phyloP scores from a whole-genome alignment of 2,113 vertebrate species.

The Prionailurus bengalensis region DNA sequence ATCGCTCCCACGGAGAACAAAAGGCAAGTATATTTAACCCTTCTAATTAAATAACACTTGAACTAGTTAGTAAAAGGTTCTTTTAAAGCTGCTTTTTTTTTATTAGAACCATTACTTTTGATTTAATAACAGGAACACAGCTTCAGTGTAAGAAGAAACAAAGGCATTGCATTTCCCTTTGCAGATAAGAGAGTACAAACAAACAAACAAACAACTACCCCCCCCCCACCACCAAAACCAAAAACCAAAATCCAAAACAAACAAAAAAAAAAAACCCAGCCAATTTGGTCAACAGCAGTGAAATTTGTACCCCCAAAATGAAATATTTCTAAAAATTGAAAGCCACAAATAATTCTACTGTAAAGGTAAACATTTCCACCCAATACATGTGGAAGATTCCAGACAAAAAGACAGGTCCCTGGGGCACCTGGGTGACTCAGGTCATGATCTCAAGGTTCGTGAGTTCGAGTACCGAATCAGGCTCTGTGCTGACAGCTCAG shows the following conservation, averaged over 20 bases:
- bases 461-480: too few species aligned
- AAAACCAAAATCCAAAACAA: neutral
- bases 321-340: conserved; percentile 13
- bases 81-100: neutral
- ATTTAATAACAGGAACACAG: neutral
- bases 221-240: neutral
- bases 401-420: neutral
- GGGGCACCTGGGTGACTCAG: too few species aligned
- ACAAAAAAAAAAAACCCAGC: neutral
- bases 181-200: neutral
- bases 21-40: conserved; percentile 42
- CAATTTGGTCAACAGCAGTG: neutral
- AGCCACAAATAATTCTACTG: neutral
- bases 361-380: neutral
- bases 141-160: neutral
- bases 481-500: too few species aligned
- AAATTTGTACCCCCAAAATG: neutral
- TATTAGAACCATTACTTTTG: neutral
- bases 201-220: neutral
- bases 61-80: neutral
- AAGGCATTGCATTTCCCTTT: neutral
- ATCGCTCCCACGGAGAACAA: conserved; percentile 34
- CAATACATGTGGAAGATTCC: neutral
- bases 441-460: too few species aligned
- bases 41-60: conserved; percentile 32